Evolutionary conservation across 1,140 invertebrate genomes (phyloP), one percentile per base, ranked within the genome.

Genomic region (Pseudobourletiella spinata): DNA sequence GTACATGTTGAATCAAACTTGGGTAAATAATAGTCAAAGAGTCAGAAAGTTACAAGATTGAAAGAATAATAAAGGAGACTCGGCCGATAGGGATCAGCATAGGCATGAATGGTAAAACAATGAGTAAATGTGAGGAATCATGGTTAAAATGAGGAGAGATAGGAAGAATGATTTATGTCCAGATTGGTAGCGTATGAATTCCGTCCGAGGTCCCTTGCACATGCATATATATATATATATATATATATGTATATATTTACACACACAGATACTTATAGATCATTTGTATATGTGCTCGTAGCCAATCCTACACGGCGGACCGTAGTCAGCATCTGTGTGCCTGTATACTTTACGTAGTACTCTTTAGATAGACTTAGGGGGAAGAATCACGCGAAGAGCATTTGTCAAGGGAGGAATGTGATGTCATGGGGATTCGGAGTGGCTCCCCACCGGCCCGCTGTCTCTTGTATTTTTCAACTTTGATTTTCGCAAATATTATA

Each of bases 341-440:
- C n/a, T n/a, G n/a, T n/a, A n/a, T n/a, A n/a, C n/a, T n/a, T n/a
- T n/a, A n/a, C n/a, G n/a, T n/a, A n/a, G n/a, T n/a, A n/a, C n/a
- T n/a, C n/a, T n/a, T n/a, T n/a, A 39, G 32, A 48, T 48, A 25
- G 46, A n/a, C 46, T 48, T n/a, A 11, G 46, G 46, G 24, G 46
- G 24, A 20, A 26, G 39, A 46, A 56, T 62, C 60, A 62, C 60
- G 60, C 60, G 25, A 62, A 48, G 60, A 32, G 60, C 60, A 62
- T 62, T 62, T 62, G 60, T 62, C 60, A 62, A 51, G 52, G 60
- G 42, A 62, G 54, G 60, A 62, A 57, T 62, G 39, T 24, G 39
- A 57, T 57, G 42, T 62, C 60, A 28, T 62, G 60, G 60, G 60
- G 60, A 46, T 57, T 56, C 28, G 26, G 52, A 42, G 52, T 57